Evolutionary conservation across 1,140 invertebrate genomes (phyloP).

Genomic region (Drosophila bipectinata): DNA sequence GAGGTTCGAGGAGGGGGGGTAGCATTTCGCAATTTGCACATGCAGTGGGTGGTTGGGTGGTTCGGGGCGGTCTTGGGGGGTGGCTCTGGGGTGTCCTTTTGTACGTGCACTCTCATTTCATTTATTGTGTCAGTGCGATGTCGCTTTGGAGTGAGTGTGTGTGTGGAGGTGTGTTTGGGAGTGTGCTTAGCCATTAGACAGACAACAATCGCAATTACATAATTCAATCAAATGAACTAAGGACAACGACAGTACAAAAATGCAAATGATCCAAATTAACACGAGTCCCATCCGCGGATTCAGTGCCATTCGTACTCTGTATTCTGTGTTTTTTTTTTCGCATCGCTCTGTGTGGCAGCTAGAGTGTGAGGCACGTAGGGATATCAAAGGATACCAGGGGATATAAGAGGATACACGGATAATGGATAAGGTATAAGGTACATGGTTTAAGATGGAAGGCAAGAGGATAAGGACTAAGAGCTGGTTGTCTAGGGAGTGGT

Average conservation of each 20-base stretch:
- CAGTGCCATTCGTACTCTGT: conserved; percentile 34
- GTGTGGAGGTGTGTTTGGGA: conserved; percentile 1
- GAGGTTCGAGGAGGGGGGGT: not conserved
- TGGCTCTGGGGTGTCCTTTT: conserved; percentile 1
- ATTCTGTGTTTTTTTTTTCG: conserved; percentile 5
- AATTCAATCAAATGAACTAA: conserved; percentile 78
- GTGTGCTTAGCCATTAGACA: conserved; percentile 74
- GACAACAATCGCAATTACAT: conserved; percentile 72
- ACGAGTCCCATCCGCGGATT: conserved; percentile 43
- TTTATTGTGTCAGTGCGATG: conserved; percentile 30
- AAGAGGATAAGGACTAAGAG: not conserved
- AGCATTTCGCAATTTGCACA: conserved; percentile 18
- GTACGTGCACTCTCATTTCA: conserved; percentile 32
- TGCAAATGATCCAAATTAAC: conserved; percentile 71
- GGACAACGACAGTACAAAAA: conserved; percentile 66
- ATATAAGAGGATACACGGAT: not conserved
- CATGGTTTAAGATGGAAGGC: too few species aligned
- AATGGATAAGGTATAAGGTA: not conserved
- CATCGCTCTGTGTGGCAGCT: not conserved
- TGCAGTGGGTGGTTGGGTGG: conserved; percentile 7
- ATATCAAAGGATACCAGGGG: not conserved
- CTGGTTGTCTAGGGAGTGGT: not conserved
- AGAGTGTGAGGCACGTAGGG: conserved; percentile 7
- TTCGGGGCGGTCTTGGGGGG: not conserved
- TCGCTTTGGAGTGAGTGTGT: not conserved